Percentiles rank a stretch among this genome's conserved stretches.
Conservation (phyloP, 2,797 vertebrate species). For the Vipera ursinii region DNA sequence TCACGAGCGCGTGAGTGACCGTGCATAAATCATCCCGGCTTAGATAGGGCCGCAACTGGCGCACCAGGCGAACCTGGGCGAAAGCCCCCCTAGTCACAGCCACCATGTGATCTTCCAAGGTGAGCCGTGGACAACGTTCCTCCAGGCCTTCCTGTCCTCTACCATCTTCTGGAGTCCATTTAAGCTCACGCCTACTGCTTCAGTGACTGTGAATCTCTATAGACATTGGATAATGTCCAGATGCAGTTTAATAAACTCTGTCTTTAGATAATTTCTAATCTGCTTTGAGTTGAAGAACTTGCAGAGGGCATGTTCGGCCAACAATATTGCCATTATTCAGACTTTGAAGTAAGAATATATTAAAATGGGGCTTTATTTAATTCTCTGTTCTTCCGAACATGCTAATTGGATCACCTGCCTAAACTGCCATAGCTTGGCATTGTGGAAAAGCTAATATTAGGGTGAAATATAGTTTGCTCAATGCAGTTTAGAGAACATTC, state of each 20-base stretch:
- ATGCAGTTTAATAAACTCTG: not conserved
- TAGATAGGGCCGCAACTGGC: too few species aligned
- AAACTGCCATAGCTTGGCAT: not conserved
- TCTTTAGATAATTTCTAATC: slow-evolving; percentile 1
- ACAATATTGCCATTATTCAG: not conserved
- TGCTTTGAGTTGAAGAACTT: slow-evolving; percentile 14
- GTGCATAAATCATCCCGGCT: too few species aligned
- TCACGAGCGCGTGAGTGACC: too few species aligned
- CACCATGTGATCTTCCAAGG: too few species aligned
- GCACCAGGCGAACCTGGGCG: too few species aligned
- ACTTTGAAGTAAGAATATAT: not conserved
- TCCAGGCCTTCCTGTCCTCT: too few species aligned
- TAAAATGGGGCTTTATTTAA: not conserved
- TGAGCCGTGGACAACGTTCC: too few species aligned
- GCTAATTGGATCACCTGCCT: not conserved
- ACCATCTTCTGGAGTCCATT: too few species aligned
- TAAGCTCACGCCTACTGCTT: too few species aligned
- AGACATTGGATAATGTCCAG: not conserved
- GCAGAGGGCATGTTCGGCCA: not conserved
- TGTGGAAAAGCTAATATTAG: not conserved
- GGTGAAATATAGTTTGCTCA: not conserved
- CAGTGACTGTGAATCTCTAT: not conserved
- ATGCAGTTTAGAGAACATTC: not conserved
- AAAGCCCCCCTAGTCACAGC: too few species aligned
- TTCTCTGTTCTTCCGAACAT: not conserved